A percentile compares a stretch with the other conserved stretches of the same genome.
Evolutionary conservation across 2,113 vertebrate genomes (phyloP).

Genomic region (Gymnogyps californianus): DNA sequence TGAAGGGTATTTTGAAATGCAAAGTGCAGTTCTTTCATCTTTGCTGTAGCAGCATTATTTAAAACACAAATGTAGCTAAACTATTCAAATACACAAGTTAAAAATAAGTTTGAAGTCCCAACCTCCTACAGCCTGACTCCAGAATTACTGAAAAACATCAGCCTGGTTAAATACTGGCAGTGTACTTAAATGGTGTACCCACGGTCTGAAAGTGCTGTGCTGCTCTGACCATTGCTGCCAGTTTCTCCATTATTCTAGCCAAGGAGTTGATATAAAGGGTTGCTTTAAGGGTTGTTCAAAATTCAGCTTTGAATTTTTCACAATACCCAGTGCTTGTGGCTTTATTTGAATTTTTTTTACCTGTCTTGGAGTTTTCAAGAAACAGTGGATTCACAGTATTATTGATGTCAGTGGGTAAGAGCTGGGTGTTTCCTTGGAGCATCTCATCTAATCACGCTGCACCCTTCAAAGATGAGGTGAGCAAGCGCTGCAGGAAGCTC

Average conservation of each 20-base stretch:
- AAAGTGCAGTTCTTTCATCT: background rate
- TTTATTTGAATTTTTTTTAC: background rate
- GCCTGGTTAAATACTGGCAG: fast-evolving
- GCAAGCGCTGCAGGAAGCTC: background rate
- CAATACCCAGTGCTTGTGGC: background rate
- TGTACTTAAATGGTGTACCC: background rate
- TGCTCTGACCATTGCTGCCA: background rate
- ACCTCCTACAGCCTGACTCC: background rate
- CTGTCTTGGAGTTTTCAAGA: background rate
- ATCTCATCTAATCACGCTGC: background rate
- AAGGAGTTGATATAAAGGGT: background rate
- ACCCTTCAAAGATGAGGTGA: background rate
- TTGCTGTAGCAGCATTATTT: background rate
- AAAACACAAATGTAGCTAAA: background rate
- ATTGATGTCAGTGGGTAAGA: background rate
- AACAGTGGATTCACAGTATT: background rate
- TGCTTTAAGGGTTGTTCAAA: background rate
- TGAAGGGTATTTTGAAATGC: background rate
- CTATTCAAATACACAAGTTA: background rate
- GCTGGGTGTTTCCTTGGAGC: background rate
- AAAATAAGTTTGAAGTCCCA: background rate
- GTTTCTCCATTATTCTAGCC: background rate
- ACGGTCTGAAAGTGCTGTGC: background rate
- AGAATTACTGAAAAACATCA: background rate
- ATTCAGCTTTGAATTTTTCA: background rate